A percentile compares a stretch with the other conserved stretches of the same genome.
phyloP scores from a whole-genome alignment of 1,140 invertebrate genomes.

The Nymphalis io region DNA sequence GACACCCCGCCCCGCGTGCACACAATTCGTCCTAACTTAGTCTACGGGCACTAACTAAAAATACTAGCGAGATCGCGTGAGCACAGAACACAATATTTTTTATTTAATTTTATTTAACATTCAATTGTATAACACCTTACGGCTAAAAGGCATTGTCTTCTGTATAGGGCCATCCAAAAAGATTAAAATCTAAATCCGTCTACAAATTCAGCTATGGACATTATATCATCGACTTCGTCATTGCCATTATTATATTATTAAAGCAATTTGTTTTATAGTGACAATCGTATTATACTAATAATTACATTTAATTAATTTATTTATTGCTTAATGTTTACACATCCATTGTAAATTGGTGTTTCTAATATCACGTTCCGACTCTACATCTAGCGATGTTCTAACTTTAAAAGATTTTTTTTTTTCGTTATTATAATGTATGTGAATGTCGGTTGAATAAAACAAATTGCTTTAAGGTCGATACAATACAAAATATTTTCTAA shows the following conservation, averaged over 20 bases:
- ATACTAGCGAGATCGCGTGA: slow-evolving; percentile 79
- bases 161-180: slow-evolving; percentile 43
- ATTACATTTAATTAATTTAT: neutral
- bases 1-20: slow-evolving; percentile 33
- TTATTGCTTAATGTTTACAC: slow-evolving; percentile 1
- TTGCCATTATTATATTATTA: slow-evolving; percentile 5
- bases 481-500: slow-evolving; percentile 2
- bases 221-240: slow-evolving; percentile 13
- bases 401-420: neutral
- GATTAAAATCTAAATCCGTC: slow-evolving; percentile 30
- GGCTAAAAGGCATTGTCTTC: slow-evolving; percentile 66
- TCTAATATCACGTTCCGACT: neutral
- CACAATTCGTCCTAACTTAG: slow-evolving; percentile 70
- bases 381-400: neutral
- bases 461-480: slow-evolving; percentile 20
- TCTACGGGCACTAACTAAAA: slow-evolving; percentile 76
- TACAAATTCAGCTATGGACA: slow-evolving; percentile 32
- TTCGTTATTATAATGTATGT: neutral
- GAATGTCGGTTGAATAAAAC: slow-evolving; percentile 11
- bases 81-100: slow-evolving; percentile 75
- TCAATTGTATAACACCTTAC: slow-evolving; percentile 50
- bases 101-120: slow-evolving; percentile 24
- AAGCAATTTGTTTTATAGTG: slow-evolving; percentile 20
- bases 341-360: neutral
- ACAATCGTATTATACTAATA: neutral